Conservation (phyloP, 2,797 vertebrate species). For the Chiroxiphia lanceolata region DNA sequence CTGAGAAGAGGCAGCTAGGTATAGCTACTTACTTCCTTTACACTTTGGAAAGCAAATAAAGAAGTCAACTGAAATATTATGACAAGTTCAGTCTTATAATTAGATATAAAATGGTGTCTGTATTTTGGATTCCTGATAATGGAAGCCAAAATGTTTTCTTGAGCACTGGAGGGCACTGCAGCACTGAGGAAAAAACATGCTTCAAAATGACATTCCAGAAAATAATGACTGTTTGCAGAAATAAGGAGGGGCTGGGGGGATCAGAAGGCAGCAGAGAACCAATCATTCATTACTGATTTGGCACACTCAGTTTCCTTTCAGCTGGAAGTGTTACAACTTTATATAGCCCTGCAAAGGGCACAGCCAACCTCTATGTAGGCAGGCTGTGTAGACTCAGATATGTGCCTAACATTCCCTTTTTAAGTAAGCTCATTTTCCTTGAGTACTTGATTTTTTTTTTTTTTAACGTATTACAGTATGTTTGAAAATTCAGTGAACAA, state of each 20-base stretch:
- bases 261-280: background rate
- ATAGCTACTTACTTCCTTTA: background rate
- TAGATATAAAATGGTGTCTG: constrained; percentile 67
- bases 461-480: background rate
- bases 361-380: background rate
- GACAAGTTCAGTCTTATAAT: background rate
- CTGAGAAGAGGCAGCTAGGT: background rate
- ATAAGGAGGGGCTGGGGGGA: background rate
- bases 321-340: constrained; percentile 15
- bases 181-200: background rate
- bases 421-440: background rate
- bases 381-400: background rate
- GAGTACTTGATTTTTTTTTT: background rate
- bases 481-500: background rate
- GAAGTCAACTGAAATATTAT: background rate
- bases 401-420: background rate
- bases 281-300: background rate
- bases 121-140: background rate
- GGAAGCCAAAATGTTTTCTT: background rate
- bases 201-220: background rate
- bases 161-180: constrained; percentile 72
- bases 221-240: background rate
- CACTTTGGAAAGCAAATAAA: background rate
- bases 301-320: background rate
- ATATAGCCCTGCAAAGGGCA: background rate